Evolutionary conservation across 1,140 invertebrate species (phyloP).

Genomic region (Physella acuta): DNA sequence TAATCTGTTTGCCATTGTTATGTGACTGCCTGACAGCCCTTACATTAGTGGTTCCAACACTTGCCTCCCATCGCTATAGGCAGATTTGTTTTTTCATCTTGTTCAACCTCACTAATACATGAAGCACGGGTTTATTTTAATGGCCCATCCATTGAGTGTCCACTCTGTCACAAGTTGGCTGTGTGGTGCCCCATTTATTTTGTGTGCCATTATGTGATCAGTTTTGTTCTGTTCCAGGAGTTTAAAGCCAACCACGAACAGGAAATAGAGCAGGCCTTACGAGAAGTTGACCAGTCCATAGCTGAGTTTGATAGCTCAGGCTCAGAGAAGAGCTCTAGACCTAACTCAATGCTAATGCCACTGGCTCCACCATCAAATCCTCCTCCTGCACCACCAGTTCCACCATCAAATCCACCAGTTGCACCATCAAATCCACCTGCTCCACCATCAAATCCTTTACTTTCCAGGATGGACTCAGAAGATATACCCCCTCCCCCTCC

Average conservation of each 20-base stretch:
- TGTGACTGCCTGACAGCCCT: no score
- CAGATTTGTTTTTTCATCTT: no score
- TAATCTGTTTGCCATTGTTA: no score
- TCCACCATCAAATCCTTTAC: conserved; percentile 18
- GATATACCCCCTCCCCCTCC: conserved; percentile 30
- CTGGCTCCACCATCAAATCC: conserved; percentile 24
- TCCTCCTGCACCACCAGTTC: conserved; percentile 27
- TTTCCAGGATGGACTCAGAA: not conserved
- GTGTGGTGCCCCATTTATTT: no score
- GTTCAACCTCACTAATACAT: no score
- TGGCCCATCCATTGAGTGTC: no score
- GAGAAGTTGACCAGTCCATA: conserved; percentile 31
- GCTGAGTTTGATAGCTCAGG: conserved; percentile 28
- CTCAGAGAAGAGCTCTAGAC: conserved; percentile 16
- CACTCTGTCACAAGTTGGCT: no score
- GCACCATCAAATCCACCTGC: conserved; percentile 28
- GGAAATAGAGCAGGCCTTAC: conserved; percentile 26
- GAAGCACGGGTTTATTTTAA: no score
- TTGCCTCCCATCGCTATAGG: no score
- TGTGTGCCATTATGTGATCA: no score
- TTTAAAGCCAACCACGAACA: conserved; percentile 22
- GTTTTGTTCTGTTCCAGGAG: conserved; percentile 24
- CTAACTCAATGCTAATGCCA: not conserved
- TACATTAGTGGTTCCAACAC: no score
- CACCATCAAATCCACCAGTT: conserved; percentile 22